These are phyloP conservation scores for Agelaius phoeniceus DNA, from an alignment of 2,113 vertebrate genomes.

Conservation along the genomic window DNA sequence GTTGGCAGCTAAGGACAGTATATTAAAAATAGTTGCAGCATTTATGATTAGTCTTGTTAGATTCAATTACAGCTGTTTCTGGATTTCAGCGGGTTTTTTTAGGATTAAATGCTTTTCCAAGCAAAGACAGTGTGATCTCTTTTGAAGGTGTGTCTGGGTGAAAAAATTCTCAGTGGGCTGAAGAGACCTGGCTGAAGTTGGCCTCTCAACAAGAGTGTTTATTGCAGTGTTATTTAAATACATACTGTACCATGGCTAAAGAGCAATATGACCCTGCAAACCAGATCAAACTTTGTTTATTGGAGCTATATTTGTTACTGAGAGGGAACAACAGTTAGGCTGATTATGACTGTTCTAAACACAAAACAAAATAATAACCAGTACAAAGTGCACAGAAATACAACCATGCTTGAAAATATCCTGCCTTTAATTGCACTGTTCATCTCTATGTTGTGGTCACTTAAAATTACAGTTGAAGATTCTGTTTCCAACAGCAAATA, in stretches of 20 bases:
- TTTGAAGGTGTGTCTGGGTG: conserved; percentile 8
- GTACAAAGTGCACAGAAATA: background rate
- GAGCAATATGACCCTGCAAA: background rate
- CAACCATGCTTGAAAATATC: background rate
- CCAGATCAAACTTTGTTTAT: background rate
- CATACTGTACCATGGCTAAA: background rate
- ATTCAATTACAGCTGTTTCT: background rate
- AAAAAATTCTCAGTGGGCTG: background rate
- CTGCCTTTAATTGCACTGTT: conserved; percentile 8
- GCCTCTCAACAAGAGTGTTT: background rate
- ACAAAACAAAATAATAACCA: conserved; percentile 16
- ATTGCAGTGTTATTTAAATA: background rate
- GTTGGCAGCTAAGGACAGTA: background rate
- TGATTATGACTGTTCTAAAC: conserved; percentile 18
- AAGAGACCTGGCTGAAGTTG: conserved; percentile 30
- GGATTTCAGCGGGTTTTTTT: background rate
- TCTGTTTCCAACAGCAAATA: conserved; percentile 64
- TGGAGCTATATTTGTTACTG: background rate
- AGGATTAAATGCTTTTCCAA: conserved; percentile 1
- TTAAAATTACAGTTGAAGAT: conserved; percentile 47
- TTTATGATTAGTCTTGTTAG: background rate
- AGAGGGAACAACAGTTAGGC: background rate
- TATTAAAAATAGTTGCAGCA: background rate
- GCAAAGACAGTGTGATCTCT: conserved; percentile 16
- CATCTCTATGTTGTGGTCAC: background rate